Evolutionary conservation across 2,797 vertebrate species (phyloP), one percentile per base, ranked within the genome.

Genomic region (Chloroceryle amazona): DNA sequence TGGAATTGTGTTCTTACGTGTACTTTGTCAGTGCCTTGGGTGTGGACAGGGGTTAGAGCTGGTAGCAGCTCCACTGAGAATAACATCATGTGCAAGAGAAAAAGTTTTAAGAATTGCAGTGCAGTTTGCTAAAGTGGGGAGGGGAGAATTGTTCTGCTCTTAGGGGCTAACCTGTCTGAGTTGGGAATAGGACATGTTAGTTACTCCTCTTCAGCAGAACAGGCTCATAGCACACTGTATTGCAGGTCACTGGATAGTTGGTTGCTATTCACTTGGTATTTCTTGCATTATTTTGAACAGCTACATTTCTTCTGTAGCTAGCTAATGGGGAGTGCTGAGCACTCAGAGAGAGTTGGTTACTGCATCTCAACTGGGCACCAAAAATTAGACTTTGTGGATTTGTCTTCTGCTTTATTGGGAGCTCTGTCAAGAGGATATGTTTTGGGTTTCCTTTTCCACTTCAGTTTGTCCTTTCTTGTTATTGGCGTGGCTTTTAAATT

Each of bases 391-490:
- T 90, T 71, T 44, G 29, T 86, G 73, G 70, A 92, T 92, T 91
- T 93, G 22, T 81, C 62, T 88, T 74, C 37, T 78, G 1, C 57
- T 84, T 88, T 3, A 3, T 28, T 67, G 37, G 42, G 78, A 97
- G 42, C 31, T 93, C 60, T 81, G 17, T 55, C 85, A 46, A 73
- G 47, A 84, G 35, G 39, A 46, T 75, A 11, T 66, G 46, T 61
- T 86, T 89, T 70, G 51, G 51, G 37, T 88, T 95, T 86, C 58
- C 33, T 81, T 95, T 93, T 75, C 22, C 65, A 70, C 54, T 81
- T 85, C 4, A 86, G 58, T 88, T 90, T 95, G 95, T 78, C 23
- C 42, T 89, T 82, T 83, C 54, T 78, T 84, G 51, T 86, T 89
- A 51, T 28, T 89, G 85, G 12, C 76, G 47, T 81, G 39, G 2